Evolutionary conservation across 2,113 vertebrate genomes (phyloP).

Genomic region (Capra hircus): DNA sequence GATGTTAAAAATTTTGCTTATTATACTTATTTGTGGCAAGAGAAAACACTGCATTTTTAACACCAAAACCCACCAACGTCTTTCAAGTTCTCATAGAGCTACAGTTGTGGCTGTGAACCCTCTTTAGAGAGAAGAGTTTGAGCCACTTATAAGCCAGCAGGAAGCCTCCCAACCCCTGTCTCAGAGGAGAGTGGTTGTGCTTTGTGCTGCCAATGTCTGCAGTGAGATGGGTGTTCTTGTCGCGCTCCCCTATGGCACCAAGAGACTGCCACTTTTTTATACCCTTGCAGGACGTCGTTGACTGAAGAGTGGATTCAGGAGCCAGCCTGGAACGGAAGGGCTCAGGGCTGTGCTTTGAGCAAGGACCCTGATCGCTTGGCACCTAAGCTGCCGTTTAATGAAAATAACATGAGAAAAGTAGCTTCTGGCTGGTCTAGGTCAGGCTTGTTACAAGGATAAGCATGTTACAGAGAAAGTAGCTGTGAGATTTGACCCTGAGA

Average conservation of each 20-base stretch:
- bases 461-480: background rate
- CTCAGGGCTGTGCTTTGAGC: background rate
- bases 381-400: background rate
- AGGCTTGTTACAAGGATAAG: background rate
- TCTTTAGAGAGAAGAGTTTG: background rate
- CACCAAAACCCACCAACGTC: background rate
- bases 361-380: background rate
- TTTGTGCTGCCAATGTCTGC: background rate
- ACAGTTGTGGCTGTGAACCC: background rate
- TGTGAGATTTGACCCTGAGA: rapidly evolving
- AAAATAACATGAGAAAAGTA: background rate
- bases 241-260: background rate
- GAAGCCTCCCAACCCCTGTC: background rate
- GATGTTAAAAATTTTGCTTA: background rate
- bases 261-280: background rate
- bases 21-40: background rate
- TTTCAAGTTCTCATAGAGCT: background rate
- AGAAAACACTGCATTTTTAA: background rate
- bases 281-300: background rate
- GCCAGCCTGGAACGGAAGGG: background rate
- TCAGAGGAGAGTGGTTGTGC: background rate
- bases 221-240: background rate
- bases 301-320: too few species aligned
- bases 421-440: background rate
- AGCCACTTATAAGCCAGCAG: background rate